phyloP scores from a whole-genome alignment of 2,888 invertebrate genomes.

The Globia sparganii region DNA sequence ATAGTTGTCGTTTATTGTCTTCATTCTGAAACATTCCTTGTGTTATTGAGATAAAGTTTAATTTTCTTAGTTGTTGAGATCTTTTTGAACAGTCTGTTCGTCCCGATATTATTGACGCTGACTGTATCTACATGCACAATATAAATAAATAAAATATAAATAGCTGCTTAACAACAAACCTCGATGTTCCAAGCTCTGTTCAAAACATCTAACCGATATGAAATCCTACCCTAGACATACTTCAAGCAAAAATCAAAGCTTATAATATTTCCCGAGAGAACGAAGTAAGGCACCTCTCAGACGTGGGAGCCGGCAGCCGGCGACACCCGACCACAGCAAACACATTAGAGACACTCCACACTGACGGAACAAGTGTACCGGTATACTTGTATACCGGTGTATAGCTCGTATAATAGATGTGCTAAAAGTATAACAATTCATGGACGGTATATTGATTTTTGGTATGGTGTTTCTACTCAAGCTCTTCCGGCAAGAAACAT shows the following conservation, averaged over 20 bases:
- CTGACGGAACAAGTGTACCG: slow-evolving; percentile 17
- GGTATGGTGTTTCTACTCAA: neutral
- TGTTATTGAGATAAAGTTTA: too few relatives aligned
- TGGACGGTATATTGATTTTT: neutral
- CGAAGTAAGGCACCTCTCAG: slow-evolving; percentile 30
- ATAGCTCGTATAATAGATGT: neutral
- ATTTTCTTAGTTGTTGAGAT: too few relatives aligned
- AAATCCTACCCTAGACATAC: slow-evolving; percentile 12
- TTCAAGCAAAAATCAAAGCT: slow-evolving; percentile 38
- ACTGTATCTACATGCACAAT: too few relatives aligned
- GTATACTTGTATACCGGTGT: slow-evolving; percentile 1
- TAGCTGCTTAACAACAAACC: neutral
- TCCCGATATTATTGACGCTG: too few relatives aligned
- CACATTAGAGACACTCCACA: slow-evolving; percentile 60
- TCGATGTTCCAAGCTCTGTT: neutral
- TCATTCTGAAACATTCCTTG: too few relatives aligned
- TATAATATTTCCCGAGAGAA: slow-evolving; percentile 32
- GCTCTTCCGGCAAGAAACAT: neutral
- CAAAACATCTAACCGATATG: neutral
- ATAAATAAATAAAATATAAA: too few relatives aligned
- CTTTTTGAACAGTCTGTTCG: too few relatives aligned
- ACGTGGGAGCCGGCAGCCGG: slow-evolving; percentile 59
- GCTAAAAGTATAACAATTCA: slow-evolving; percentile 8
- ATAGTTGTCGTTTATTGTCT: too few relatives aligned
- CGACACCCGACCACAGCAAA: slow-evolving; percentile 53